A percentile compares a stretch with the other conserved stretches of the same genome.
phyloP scores from a whole-genome alignment of 2,797 vertebrate species.

The Mormyrus hasselquistii region DNA sequence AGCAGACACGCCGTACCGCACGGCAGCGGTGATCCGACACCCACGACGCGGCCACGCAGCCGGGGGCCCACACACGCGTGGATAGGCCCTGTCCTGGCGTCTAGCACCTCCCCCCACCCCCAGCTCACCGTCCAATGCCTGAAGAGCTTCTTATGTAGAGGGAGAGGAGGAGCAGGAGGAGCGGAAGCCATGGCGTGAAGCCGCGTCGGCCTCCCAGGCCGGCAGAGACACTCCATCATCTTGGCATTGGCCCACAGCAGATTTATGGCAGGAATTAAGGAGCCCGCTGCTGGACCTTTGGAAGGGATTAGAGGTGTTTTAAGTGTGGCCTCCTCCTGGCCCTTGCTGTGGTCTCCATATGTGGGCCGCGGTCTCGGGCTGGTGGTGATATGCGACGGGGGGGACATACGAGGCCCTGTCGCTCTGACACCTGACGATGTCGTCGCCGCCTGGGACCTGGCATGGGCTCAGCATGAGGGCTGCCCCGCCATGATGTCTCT shows the following conservation, averaged over 20 bases:
- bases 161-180: not conserved
- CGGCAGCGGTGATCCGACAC: not conserved
- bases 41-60: not conserved
- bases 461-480: slow-evolving; percentile 60
- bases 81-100: not conserved
- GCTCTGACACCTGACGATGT: slow-evolving; percentile 55
- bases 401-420: slow-evolving; percentile 56
- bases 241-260: slow-evolving; percentile 41
- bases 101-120: not conserved
- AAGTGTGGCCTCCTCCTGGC: slow-evolving; percentile 35
- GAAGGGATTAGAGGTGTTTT: slow-evolving; percentile 50
- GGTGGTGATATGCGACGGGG: slow-evolving; percentile 57
- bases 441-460: slow-evolving; percentile 28
- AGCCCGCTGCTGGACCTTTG: slow-evolving; percentile 42
- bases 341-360: slow-evolving; percentile 44
- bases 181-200: not conserved
- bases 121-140: not conserved
- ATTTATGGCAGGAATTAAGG: slow-evolving; percentile 49
- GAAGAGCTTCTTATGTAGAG: not conserved
- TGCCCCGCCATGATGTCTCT: slow-evolving; percentile 7
- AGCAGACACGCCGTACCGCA: not conserved
- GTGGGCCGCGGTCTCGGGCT: slow-evolving; percentile 34
- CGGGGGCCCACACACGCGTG: slow-evolving; percentile 15
- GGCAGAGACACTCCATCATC: slow-evolving; percentile 45
- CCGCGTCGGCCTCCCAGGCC: not conserved